A percentile compares a stretch with the other conserved stretches of the same genome.
phyloP scores from a whole-genome alignment of 2,113 vertebrate genomes.

The Amblyornis subalaris region DNA sequence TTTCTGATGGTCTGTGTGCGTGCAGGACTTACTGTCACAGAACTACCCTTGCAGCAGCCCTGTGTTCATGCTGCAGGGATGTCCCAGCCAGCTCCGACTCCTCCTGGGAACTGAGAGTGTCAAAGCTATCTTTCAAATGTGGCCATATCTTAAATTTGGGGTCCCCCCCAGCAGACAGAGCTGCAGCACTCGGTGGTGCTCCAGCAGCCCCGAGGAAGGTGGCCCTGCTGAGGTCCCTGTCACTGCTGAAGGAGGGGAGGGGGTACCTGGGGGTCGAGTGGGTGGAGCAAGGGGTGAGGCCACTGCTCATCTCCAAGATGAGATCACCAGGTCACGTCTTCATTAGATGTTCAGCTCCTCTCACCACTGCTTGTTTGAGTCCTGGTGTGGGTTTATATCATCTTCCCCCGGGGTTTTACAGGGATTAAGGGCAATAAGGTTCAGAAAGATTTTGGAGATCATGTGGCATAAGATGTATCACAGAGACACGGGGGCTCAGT shows the following conservation, averaged over 20 bases:
- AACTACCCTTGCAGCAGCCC: not conserved
- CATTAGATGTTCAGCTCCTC: not conserved
- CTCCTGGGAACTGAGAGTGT: not conserved
- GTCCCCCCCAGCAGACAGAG: accelerated
- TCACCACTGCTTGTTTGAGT: not conserved
- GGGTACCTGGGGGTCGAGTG: accelerated
- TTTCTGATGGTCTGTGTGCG: not conserved
- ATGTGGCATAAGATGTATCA: not conserved
- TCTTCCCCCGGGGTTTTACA: accelerated
- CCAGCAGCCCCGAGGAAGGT: not conserved
- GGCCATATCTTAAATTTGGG: accelerated
- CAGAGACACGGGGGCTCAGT: not conserved
- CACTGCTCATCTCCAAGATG: not conserved
- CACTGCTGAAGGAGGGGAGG: accelerated
- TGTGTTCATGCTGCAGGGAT: not conserved
- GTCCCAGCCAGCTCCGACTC: not conserved
- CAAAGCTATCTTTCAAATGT: not conserved
- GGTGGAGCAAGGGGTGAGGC: not conserved
- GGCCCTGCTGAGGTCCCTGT: not conserved
- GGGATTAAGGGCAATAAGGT: not conserved
- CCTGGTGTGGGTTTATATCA: not conserved
- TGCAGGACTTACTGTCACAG: not conserved
- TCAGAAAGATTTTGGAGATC: not conserved
- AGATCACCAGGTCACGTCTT: not conserved
- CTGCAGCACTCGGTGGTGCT: not conserved